These are phyloP conservation scores for Cydia fagiglandana DNA, from an alignment of 1,140 invertebrate species.

Conservation along the genomic window DNA sequence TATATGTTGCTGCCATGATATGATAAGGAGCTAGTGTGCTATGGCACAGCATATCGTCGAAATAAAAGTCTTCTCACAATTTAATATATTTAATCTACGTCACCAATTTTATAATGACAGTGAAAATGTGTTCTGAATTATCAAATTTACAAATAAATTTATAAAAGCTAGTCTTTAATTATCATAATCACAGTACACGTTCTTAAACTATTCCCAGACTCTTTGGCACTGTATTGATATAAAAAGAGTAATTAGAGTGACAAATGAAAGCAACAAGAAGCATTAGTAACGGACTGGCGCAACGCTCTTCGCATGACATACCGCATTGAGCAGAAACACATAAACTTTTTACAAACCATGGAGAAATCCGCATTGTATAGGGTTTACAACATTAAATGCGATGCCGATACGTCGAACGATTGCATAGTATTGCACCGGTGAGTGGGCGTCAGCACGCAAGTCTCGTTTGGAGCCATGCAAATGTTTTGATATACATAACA, in stretches of 20 bases:
- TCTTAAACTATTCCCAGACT: background rate
- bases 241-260: slow-evolving; percentile 20
- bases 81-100: background rate
- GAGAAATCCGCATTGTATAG: slow-evolving; percentile 63
- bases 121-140: background rate
- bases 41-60: too few relatives aligned
- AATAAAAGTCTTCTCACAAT: too few relatives aligned
- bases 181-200: background rate
- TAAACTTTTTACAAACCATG: slow-evolving; percentile 52
- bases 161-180: background rate
- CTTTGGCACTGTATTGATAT: background rate
- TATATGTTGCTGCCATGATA: too few relatives aligned
- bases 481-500: slow-evolving; percentile 62
- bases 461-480: slow-evolving; percentile 63
- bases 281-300: slow-evolving; percentile 40
- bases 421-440: slow-evolving; percentile 63
- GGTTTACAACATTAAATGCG: slow-evolving; percentile 62
- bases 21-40: too few relatives aligned
- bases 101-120: background rate
- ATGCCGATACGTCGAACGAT: slow-evolving; percentile 70
- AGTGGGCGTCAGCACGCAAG: slow-evolving; percentile 72
- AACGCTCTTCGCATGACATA: slow-evolving; percentile 55
- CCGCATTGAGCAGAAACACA: slow-evolving; percentile 49
- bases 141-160: too few relatives aligned
- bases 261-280: slow-evolving; percentile 29